These are phyloP conservation scores for Cyprinus carpio DNA, from an alignment of 2,113 vertebrate genomes.

Conservation along the genomic window DNA sequence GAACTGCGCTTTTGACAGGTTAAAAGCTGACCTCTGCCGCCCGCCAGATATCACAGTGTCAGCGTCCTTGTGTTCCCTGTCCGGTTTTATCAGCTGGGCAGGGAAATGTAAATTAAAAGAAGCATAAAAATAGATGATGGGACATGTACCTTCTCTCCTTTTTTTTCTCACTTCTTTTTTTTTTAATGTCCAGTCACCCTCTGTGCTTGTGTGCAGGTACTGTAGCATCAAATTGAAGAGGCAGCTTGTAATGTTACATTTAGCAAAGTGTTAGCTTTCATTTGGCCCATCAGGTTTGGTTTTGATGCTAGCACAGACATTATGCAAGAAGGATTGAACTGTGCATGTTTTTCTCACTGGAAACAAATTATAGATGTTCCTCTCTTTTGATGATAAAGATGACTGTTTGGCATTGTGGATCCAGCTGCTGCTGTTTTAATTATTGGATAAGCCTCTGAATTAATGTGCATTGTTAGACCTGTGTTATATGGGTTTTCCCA, in stretches of 20 bases:
- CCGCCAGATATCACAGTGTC: slow-evolving; percentile 72
- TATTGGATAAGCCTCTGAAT: slow-evolving; percentile 72
- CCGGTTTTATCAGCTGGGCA: slow-evolving; percentile 76
- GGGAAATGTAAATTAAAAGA: slow-evolving; percentile 82
- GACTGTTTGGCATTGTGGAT: slow-evolving; percentile 44
- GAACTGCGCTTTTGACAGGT: slow-evolving; percentile 81
- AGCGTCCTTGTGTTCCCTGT: slow-evolving; percentile 81
- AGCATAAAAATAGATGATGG: slow-evolving; percentile 83
- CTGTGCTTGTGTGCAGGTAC: slow-evolving; percentile 49
- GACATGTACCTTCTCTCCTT: slow-evolving; percentile 73
- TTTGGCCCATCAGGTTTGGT: slow-evolving; percentile 26
- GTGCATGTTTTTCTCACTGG: slow-evolving; percentile 15
- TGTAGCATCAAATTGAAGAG: slow-evolving; percentile 50
- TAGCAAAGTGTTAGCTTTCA: slow-evolving; percentile 49
- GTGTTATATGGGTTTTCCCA: slow-evolving; percentile 83
- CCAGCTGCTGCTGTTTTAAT: slow-evolving; percentile 61
- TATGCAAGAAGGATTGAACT: slow-evolving; percentile 38
- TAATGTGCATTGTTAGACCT: slow-evolving; percentile 82
- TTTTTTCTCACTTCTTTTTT: slow-evolving; percentile 22
- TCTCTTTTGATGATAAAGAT: slow-evolving; percentile 42
- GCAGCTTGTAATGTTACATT: slow-evolving; percentile 52
- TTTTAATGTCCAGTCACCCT: slow-evolving; percentile 53
- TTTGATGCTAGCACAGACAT: slow-evolving; percentile 8
- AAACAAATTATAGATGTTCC: slow-evolving; percentile 4
- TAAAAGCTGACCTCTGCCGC: slow-evolving; percentile 77